Conservation (phyloP, 2,113 vertebrate genomes). For the Suricata suricatta region DNA sequence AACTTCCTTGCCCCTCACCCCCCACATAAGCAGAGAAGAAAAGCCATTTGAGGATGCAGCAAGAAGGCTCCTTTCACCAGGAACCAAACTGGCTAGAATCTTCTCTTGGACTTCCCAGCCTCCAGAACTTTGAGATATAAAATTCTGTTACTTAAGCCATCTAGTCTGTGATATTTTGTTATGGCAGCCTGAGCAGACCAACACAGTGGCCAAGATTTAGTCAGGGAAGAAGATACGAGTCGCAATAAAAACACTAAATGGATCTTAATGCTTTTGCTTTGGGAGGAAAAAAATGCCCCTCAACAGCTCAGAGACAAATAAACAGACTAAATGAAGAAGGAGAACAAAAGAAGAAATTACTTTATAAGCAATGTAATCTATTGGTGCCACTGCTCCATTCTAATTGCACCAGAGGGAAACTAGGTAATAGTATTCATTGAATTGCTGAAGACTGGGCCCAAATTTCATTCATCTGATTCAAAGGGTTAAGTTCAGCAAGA, state of each 20-base stretch:
- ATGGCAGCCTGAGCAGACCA: neutral
- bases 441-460: neutral
- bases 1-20: neutral
- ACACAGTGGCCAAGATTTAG: neutral
- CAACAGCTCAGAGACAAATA: neutral
- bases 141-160: neutral
- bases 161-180: neutral
- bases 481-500: conserved; percentile 11
- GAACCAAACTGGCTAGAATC: neutral
- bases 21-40: neutral
- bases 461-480: conserved; percentile 13
- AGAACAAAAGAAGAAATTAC: neutral
- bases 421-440: neutral
- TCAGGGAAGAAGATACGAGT: neutral
- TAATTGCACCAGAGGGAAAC: neutral
- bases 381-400: neutral
- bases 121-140: neutral
- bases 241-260: neutral
- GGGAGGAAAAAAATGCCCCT: neutral
- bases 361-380: conserved; percentile 3
- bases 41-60: fast-evolving
- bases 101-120: neutral
- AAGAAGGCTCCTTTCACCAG: neutral
- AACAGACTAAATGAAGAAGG: neutral
- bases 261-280: neutral